A percentile compares a stretch with the other conserved stretches of the same genome.
These are phyloP conservation scores for Amiota minor DNA, from an alignment of 2,888 invertebrate species.

Conservation along the genomic window DNA sequence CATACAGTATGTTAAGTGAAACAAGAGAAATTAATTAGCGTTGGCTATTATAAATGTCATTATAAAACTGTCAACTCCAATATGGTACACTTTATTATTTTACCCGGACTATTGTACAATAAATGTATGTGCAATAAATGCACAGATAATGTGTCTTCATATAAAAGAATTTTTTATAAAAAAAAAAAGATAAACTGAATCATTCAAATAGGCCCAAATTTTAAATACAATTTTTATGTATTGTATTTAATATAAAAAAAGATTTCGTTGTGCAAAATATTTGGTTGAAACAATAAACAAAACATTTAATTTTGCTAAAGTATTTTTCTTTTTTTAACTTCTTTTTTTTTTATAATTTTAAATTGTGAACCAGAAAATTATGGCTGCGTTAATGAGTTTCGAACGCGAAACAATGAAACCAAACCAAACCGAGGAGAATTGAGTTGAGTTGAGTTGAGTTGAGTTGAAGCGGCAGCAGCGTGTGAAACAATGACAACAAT, in stretches of 20 bases:
- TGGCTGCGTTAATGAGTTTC: conserved; percentile 17
- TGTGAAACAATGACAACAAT: conserved; percentile 24
- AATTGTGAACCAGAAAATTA: background rate
- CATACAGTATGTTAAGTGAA: background rate
- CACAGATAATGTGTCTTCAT: background rate
- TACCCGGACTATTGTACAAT: background rate
- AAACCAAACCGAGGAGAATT: too few species aligned
- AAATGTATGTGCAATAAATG: background rate
- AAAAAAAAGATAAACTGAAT: background rate
- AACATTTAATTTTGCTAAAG: background rate
- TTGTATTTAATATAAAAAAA: conserved; percentile 21
- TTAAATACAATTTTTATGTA: conserved; percentile 7
- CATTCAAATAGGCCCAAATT: conserved; percentile 18
- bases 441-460: too few species aligned
- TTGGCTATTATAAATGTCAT: conserved; percentile 37
- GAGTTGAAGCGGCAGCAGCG: background rate
- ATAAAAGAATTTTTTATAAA: background rate
- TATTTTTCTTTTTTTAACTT: background rate
- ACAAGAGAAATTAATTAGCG: conserved; percentile 38
- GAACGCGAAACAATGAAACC: too few species aligned
- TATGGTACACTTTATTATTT: conserved; percentile 31
- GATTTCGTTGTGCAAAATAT: conserved; percentile 40
- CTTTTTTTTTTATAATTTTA: background rate
- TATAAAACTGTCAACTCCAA: conserved; percentile 47
- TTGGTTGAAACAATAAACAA: conserved; percentile 11